phyloP scores from a whole-genome alignment of 2,113 vertebrate species.

The Poecile atricapillus region DNA sequence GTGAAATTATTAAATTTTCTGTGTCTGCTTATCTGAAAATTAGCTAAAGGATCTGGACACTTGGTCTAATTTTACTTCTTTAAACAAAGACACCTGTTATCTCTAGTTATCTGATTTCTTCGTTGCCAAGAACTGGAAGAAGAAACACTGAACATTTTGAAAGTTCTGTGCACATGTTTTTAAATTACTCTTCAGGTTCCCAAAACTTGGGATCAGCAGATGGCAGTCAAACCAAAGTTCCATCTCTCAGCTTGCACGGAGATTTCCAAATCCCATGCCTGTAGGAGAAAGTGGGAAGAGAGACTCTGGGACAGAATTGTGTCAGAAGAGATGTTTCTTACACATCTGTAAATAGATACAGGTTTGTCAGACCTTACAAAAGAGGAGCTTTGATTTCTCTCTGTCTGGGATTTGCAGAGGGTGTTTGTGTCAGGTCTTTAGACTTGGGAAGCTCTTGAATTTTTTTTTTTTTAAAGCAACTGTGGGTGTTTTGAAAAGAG shows the following conservation, averaged over 20 bases:
- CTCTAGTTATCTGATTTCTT: neutral
- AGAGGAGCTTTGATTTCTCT: neutral
- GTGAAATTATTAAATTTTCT: neutral
- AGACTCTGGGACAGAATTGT: neutral
- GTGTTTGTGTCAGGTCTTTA: neutral
- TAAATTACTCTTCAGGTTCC: neutral
- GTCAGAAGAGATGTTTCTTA: neutral
- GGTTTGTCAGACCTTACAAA: neutral
- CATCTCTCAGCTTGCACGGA: neutral
- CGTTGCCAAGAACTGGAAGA: neutral
- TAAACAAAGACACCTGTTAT: neutral
- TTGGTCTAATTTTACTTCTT: neutral
- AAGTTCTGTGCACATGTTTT: neutral
- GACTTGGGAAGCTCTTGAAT: neutral
- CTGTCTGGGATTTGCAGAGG: neutral
- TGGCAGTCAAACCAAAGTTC: conserved; percentile 73
- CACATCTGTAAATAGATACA: neutral
- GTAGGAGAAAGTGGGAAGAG: neutral
- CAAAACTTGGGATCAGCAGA: conserved; percentile 59
- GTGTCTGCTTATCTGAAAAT: neutral
- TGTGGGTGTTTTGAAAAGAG: neutral
- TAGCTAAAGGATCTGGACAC: neutral
- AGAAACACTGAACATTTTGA: neutral
- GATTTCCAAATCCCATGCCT: neutral
- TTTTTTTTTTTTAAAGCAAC: neutral